Percentiles rank a stretch among this genome's conserved stretches.
phyloP scores from a whole-genome alignment of 2,113 vertebrate species.

The Cardinalis cardinalis region DNA sequence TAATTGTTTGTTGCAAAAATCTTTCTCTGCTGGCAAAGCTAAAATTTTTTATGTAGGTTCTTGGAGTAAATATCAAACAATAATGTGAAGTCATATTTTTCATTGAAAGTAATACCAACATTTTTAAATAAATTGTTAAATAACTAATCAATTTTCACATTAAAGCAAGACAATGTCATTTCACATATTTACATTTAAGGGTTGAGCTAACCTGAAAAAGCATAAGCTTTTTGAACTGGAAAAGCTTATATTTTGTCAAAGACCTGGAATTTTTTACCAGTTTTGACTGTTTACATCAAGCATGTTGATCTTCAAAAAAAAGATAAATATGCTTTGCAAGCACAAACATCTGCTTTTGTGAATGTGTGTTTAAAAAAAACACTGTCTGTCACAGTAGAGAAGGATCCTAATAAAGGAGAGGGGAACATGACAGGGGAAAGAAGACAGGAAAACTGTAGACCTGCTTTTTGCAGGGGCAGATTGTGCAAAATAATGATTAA shows the following conservation, averaged over 20 bases:
- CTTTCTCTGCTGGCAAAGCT: slow-evolving; percentile 54
- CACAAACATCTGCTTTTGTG: slow-evolving; percentile 32
- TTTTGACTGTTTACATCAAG: slow-evolving; percentile 4
- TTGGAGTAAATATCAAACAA: slow-evolving; percentile 48
- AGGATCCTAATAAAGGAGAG: not conserved
- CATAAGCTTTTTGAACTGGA: slow-evolving; percentile 36
- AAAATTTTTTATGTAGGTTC: slow-evolving; percentile 50
- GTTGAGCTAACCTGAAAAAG: slow-evolving; percentile 34
- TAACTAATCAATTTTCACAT: slow-evolving; percentile 61
- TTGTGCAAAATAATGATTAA: slow-evolving; percentile 64
- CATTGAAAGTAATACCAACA: slow-evolving; percentile 36
- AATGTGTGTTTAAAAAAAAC: slow-evolving; percentile 33
- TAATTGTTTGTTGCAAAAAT: slow-evolving; percentile 59
- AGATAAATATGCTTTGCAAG: slow-evolving; percentile 44
- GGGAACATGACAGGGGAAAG: not conserved
- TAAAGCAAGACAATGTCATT: slow-evolving; percentile 66
- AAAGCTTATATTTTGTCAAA: slow-evolving; percentile 38
- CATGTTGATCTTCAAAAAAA: not conserved
- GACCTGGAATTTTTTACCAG: slow-evolving; percentile 36
- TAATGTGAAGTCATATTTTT: slow-evolving; percentile 3
- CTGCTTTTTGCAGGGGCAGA: slow-evolving; percentile 39
- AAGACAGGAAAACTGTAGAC: not conserved
- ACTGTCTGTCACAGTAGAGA: slow-evolving; percentile 40
- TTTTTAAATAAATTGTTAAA: slow-evolving; percentile 73
- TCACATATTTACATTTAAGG: slow-evolving; percentile 67